Evolutionary conservation across 2,888 invertebrate species (phyloP).

Genomic region (Leptogaster cylindrica): DNA sequence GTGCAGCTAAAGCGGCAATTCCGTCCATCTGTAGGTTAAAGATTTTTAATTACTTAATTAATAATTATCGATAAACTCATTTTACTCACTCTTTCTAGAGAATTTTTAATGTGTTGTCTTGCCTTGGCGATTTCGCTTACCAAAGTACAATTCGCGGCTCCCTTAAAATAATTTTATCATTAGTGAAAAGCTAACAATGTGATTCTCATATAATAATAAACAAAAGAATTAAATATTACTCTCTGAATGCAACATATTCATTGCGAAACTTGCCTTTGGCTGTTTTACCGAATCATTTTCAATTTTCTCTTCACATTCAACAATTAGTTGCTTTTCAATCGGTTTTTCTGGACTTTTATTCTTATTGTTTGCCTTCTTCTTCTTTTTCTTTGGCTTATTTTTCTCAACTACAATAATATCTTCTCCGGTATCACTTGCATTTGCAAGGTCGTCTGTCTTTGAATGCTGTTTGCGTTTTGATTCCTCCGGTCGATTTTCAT

Average conservation of each 20-base stretch:
- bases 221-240: background rate
- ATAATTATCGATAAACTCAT: conserved; percentile 2
- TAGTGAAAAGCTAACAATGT: conserved; percentile 11
- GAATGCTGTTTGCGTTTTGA: background rate
- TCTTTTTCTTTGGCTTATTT: conserved; percentile 32
- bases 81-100: conserved; percentile 69
- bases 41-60: background rate
- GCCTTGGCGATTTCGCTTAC: conserved; percentile 87
- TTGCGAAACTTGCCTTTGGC: conserved; percentile 1
- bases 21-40: conserved; percentile 68
- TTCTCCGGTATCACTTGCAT: conserved; percentile 4
- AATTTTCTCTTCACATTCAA: conserved; percentile 11
- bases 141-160: conserved; percentile 66
- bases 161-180: conserved; percentile 40
- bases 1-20: conserved; percentile 66
- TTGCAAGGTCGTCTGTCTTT: background rate
- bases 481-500: background rate
- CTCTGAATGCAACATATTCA: background rate
- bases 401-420: background rate
- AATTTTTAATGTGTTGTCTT: conserved; percentile 81
- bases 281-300: conserved; percentile 1
- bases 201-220: background rate
- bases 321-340: conserved; percentile 25
- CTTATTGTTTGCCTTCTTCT: conserved; percentile 38
- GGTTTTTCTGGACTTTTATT: conserved; percentile 16